Base-by-base conservation (phyloP, 2,797 vertebrate species). In the Notolepis coatsorum region DNA sequence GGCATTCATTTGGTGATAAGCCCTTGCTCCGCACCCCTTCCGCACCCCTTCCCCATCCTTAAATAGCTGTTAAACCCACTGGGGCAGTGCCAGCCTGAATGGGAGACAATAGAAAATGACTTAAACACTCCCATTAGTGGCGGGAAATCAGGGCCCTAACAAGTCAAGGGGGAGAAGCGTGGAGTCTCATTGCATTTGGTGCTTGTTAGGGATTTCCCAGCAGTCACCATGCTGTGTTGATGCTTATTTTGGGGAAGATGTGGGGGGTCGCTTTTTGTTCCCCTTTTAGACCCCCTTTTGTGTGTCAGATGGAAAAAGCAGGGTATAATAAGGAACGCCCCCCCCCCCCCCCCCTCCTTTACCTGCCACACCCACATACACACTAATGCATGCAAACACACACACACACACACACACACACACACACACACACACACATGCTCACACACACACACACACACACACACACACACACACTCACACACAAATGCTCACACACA, bases 51-150 rank as follows among this genome's bases (percentile, higher is more conserved):
- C n/a, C 78, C 79, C 75, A 74, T 84, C 75, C 73, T 76, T 80
- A 88, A 87, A 79, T 75, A 88, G 77, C 84, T 78, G 54, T 71
- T 75, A 68, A 82, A 78, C 77, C 79, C 82, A 79, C 72, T 66
- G 79, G 84, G 85, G 78, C 74, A 77, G 79, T 83, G 76, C 79
- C 84, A 80, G 82, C 41, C 65, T 73, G 84, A 85, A 81, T 72
- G 74, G 83, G 74, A 90, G 80, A 90, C 90, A 90, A 90, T 86
- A 82, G 83, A 89, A 87, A 85, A 90, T 89, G 82, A 79, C 86
- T 87, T 88, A 88, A 91, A 92, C 84, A 88, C 76, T 85, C 86
- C 87, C 79, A 86, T 89, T 89, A 89, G 85, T 84, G 81, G 60
- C 52, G 28, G 64, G 67, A 84, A 87, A 90, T 89, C 81, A 72